A percentile compares a stretch with the other conserved stretches of the same genome.
phyloP scores from a whole-genome alignment of 2,888 invertebrate genomes.

The Siphonodentalium dalli region DNA sequence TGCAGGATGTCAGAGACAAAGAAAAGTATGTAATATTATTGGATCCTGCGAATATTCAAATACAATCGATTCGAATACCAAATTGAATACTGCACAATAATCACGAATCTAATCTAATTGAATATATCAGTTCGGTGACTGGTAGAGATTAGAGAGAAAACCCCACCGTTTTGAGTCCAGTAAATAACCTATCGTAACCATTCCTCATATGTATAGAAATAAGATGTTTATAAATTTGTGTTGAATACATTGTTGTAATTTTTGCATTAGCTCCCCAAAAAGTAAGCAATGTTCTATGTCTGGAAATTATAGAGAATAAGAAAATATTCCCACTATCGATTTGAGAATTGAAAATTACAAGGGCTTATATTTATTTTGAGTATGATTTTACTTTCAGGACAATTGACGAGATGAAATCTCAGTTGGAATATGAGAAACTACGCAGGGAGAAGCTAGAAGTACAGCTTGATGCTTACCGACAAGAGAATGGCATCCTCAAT shows the following conservation, averaged over 20 bases:
- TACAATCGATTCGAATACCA: too few species aligned
- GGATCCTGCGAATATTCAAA: too few species aligned
- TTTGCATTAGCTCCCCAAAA: too few species aligned
- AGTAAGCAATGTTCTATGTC: too few species aligned
- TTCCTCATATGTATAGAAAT: not conserved
- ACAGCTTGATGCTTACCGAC: slow-evolving; percentile 61
- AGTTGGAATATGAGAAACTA: slow-evolving; percentile 63
- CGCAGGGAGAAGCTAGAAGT: slow-evolving; percentile 63
- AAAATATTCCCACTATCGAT: too few species aligned
- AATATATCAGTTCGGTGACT: too few species aligned
- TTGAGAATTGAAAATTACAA: too few species aligned
- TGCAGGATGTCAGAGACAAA: slow-evolving; percentile 54
- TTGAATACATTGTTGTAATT: too few species aligned
- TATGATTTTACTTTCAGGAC: slow-evolving; percentile 59
- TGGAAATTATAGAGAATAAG: too few species aligned
- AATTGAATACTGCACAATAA: too few species aligned
- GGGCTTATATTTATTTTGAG: too few species aligned
- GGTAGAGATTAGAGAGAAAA: not conserved
- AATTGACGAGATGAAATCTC: slow-evolving; percentile 61
- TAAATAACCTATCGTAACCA: too few species aligned
- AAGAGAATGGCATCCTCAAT: slow-evolving; percentile 58
- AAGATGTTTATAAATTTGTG: not conserved
- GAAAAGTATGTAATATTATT: slow-evolving; percentile 47
- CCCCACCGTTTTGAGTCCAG: not conserved
- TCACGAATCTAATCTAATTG: not conserved